Conservation (phyloP, 2,113 vertebrate genomes). For the Amblyopsis rosae region DNA sequence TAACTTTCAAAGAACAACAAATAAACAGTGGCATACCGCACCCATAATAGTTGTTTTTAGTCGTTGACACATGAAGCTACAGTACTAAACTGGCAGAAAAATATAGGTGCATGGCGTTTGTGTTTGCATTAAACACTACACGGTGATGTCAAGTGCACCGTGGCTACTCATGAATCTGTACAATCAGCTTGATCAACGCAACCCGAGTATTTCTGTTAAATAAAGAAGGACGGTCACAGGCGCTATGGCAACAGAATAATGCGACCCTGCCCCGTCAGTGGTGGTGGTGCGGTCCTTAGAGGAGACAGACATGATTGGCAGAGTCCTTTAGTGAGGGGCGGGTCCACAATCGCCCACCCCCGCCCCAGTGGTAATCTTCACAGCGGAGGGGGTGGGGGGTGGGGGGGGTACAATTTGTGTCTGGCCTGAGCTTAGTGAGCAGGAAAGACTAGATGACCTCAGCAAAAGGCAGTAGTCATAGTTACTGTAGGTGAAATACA, state of each 20-base stretch:
- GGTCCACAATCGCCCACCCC: slow-evolving; percentile 16
- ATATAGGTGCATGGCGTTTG: slow-evolving; percentile 64
- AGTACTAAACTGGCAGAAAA: slow-evolving; percentile 70
- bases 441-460: slow-evolving; percentile 60
- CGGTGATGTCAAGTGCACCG: slow-evolving; percentile 13
- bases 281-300: slow-evolving; percentile 37
- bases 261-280: slow-evolving; percentile 45
- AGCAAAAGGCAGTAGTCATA: slow-evolving; percentile 66
- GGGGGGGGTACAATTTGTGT: slow-evolving; percentile 33
- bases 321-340: slow-evolving; percentile 56
- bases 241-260: background rate
- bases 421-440: slow-evolving; percentile 51
- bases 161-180: slow-evolving; percentile 24
- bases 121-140: slow-evolving; percentile 41
- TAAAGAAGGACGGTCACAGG: slow-evolving; percentile 21
- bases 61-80: slow-evolving; percentile 51
- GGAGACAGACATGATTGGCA: slow-evolving; percentile 39
- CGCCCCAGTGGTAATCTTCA: slow-evolving; percentile 24
- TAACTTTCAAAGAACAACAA: slow-evolving; percentile 13
- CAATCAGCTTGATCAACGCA: slow-evolving; percentile 15
- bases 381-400: background rate
- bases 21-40: slow-evolving; percentile 53
- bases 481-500: slow-evolving; percentile 46
- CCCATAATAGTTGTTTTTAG: slow-evolving; percentile 50
- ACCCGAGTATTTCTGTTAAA: background rate